Evolutionary conservation across 2,888 invertebrate genomes (phyloP), one percentile per base, ranked within the genome.

Genomic region (Philhelius pedissequus): DNA sequence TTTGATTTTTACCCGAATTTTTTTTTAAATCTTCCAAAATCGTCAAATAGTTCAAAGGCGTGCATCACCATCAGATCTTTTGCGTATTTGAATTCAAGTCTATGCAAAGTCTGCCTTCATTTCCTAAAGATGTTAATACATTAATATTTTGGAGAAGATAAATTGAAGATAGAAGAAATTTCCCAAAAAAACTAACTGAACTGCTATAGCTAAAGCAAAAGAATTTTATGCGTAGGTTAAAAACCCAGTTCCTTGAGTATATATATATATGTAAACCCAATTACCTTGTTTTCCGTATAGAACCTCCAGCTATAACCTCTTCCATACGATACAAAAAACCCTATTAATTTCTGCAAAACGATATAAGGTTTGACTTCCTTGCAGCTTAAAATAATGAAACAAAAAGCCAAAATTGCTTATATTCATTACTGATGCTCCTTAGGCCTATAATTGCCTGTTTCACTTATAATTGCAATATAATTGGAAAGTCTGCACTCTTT

Each of bases 401-500:
- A 56, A 35, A 35, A 3, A 20, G 1, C 3, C 30, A 18, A n/a
- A n/a, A 18, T 32, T 8, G 2, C 25, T 38, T 38, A 15, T 40
- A n/a, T 20, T 30, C 20, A 54, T 32, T 32, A 22, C 9, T 30
- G 27, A 5, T 25, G 3, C 20, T 40, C 40, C 30, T 52, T 38
- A 38, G n/a, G n/a, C 1, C 30, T 48, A 18, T 66, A 79, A 71
- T 71, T 71, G 71, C 22, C 35, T 32, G 22, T 60, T 62, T 62
- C 43, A 27, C 4, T 62, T 62, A 43, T 78, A 78, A 78, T 79
- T 68, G 73, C 73, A 66, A 50, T 60, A 38, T 70, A 80, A 69
- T 69, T 70, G 69, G 69, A 70, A 62, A 48, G 56, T 54, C 58
- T 58, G 40, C n/a, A n/a, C 50, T 40, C 20, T 25, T 20, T 25